Percentiles rank a stretch among this genome's conserved stretches.
These are phyloP conservation scores for Cerastoderma edule DNA, from an alignment of 2,888 invertebrate genomes.

Conservation along the genomic window DNA sequence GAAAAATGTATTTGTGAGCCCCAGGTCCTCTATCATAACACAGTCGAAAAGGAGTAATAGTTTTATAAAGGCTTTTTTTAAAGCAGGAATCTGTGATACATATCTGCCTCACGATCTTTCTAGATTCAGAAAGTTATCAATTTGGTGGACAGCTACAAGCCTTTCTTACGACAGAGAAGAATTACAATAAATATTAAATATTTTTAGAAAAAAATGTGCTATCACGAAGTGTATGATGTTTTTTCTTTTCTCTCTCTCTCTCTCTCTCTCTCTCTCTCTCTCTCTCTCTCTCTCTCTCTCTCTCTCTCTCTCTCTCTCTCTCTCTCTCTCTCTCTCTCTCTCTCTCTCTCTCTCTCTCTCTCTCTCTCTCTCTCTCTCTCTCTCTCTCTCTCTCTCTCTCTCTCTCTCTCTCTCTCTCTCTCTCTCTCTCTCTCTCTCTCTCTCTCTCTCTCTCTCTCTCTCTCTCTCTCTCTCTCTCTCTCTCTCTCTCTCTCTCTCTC, in stretches of 20 bases:
- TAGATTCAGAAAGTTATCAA: no score
- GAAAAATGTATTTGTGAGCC: no score
- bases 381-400: neutral
- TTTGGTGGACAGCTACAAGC: no score
- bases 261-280: neutral
- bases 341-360: neutral
- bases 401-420: neutral
- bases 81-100: no score
- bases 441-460: neutral
- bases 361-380: neutral
- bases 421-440: conserved; percentile 1
- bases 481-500: no score
- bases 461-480: no score
- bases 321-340: neutral
- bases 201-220: neutral
- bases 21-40: no score
- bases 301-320: neutral
- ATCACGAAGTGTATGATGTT: neutral
- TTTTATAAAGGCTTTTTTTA: no score
- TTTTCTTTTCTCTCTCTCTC: neutral
- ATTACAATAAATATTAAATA: no score
- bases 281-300: conserved; percentile 2
- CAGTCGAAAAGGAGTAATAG: no score
- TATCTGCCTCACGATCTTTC: no score
- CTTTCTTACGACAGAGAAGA: no score